A percentile compares a stretch with the other conserved stretches of the same genome.
phyloP scores from a whole-genome alignment of 2,797 vertebrate species.

The Todus mexicanus region DNA sequence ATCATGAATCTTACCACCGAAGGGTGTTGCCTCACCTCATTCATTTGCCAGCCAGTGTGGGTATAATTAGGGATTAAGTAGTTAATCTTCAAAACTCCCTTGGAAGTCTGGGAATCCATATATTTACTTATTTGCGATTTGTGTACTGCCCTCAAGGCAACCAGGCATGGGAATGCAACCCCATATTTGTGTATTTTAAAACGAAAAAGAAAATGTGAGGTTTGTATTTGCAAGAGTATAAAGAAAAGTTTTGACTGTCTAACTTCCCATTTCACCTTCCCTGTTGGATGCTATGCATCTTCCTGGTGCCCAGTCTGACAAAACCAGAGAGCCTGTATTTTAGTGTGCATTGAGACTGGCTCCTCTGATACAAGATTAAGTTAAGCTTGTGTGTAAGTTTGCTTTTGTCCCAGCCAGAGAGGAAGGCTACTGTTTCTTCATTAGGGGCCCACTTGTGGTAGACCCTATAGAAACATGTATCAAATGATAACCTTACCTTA shows the following conservation, averaged over 20 bases:
- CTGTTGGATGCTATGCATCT: not conserved
- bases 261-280: not conserved
- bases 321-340: not conserved
- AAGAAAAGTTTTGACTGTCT: not conserved
- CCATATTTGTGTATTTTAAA: not conserved
- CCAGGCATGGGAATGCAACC: not conserved
- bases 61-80: not conserved
- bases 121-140: slow-evolving; percentile 7
- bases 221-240: not conserved
- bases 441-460: not conserved
- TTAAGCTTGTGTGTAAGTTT: not conserved
- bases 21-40: not conserved
- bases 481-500: not conserved
- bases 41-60: not conserved
- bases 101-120: not conserved
- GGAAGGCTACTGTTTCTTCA: not conserved
- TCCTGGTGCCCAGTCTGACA: not conserved
- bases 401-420: not conserved
- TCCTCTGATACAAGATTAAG: not conserved
- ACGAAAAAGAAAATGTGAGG: not conserved
- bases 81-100: not conserved
- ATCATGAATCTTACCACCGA: not conserved
- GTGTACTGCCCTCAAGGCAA: not conserved
- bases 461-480: not conserved
- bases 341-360: not conserved